A percentile compares a stretch with the other conserved stretches of the same genome.
Evolutionary conservation across 2,113 vertebrate species (phyloP).

Genomic region (Halichoeres trimaculatus): DNA sequence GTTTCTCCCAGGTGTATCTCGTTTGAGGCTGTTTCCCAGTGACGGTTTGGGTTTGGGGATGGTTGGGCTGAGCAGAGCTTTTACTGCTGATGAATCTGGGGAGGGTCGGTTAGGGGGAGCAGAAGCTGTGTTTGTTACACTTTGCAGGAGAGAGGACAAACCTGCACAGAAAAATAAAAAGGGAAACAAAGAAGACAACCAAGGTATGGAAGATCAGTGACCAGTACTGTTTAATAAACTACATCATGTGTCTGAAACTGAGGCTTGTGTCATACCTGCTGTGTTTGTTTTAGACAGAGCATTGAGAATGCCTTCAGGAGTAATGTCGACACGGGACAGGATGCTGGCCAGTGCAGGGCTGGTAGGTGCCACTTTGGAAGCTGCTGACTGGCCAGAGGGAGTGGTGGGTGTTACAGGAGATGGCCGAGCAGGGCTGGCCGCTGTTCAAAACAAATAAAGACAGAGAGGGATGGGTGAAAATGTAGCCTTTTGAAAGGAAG

Average conservation of each 20-base stretch:
- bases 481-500: neutral
- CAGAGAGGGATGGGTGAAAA: neutral
- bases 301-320: slow-evolving; percentile 92
- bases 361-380: slow-evolving; percentile 84
- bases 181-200: neutral
- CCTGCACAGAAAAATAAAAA: slow-evolving; percentile 78
- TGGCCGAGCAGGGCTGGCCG: slow-evolving; percentile 91
- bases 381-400: slow-evolving; percentile 83
- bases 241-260: neutral
- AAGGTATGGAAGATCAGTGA: neutral
- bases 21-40: slow-evolving; percentile 72
- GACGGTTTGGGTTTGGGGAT: slow-evolving; percentile 84
- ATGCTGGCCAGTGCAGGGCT: slow-evolving; percentile 90
- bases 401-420: slow-evolving; percentile 90
- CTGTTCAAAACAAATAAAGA: slow-evolving; percentile 56
- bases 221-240: neutral
- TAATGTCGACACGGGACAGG: slow-evolving; percentile 96
- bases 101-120: slow-evolving; percentile 80
- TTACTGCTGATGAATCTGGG: slow-evolving; percentile 73
- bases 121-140: slow-evolving; percentile 83
- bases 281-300: slow-evolving; percentile 95
- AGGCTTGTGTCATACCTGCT: slow-evolving; percentile 82
- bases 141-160: slow-evolving; percentile 94
- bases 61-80: slow-evolving; percentile 84
- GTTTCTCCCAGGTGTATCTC: slow-evolving; percentile 60